These are phyloP conservation scores for Ivindomyrus marchei DNA, from an alignment of 2,113 vertebrate species.

Conservation along the genomic window DNA sequence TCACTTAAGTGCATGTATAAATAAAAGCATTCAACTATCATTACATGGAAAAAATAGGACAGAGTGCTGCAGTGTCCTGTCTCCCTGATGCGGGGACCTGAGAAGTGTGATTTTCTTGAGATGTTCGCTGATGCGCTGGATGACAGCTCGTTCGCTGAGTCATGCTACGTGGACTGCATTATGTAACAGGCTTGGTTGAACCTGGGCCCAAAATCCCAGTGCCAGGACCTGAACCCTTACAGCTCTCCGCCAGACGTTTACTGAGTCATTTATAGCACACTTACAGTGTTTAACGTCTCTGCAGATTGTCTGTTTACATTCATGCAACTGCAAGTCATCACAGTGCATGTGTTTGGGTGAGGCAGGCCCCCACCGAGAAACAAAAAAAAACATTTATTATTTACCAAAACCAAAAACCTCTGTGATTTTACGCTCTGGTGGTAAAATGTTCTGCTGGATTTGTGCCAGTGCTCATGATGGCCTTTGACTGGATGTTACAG, in stretches of 20 bases:
- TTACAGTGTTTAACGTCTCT: background rate
- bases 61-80: background rate
- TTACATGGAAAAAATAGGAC: background rate
- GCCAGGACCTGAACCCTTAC: background rate
- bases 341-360: background rate
- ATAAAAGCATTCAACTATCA: background rate
- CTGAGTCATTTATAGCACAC: background rate
- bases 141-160: background rate
- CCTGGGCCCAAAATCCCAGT: background rate
- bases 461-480: background rate
- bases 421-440: background rate
- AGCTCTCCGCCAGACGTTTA: background rate
- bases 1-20: background rate
- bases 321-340: background rate
- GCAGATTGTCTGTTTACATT: background rate
- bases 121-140: background rate
- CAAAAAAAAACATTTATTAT: background rate
- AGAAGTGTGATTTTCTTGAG: background rate
- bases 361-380: background rate
- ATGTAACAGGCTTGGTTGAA: background rate
- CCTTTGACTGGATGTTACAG: background rate
- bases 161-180: background rate
- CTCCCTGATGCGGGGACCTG: background rate
- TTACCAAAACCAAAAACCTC: background rate
- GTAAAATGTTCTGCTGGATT: background rate